A percentile compares a stretch with the other conserved stretches of the same genome.
These are phyloP conservation scores for Dryoscopus gambensis DNA, from an alignment of 2,113 vertebrate genomes.

Conservation along the genomic window DNA sequence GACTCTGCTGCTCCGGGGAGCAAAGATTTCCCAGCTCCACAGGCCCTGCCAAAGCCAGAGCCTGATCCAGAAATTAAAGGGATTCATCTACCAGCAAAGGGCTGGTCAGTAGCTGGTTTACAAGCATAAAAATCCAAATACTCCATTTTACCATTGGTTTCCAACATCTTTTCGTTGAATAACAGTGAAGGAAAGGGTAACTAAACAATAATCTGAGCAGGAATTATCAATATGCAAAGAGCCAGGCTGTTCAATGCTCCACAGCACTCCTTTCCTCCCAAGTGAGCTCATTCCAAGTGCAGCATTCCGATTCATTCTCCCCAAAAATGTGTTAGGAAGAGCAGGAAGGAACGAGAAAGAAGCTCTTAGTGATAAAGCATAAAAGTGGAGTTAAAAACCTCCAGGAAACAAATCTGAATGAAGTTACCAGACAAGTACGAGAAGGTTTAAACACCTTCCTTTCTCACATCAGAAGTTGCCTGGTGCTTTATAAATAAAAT, in stretches of 20 bases:
- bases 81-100: background rate
- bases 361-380: background rate
- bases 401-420: background rate
- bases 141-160: background rate
- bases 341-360: background rate
- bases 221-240: background rate
- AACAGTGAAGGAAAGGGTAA: background rate
- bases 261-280: rapidly evolving
- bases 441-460: background rate
- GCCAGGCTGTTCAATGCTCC: background rate
- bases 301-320: background rate
- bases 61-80: background rate
- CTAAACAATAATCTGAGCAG: background rate
- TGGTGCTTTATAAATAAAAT: background rate
- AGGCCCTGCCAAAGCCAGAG: background rate
- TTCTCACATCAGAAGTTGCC: background rate
- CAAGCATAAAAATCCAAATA: background rate
- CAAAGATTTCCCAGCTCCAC: background rate
- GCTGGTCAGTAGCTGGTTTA: background rate
- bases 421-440: background rate
- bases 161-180: background rate
- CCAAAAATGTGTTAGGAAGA: background rate
- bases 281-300: background rate
- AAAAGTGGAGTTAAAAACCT: background rate
- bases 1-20: background rate